These are phyloP conservation scores for Conchocele bisecta DNA, from an alignment of 2,888 invertebrate species.

Conservation along the genomic window DNA sequence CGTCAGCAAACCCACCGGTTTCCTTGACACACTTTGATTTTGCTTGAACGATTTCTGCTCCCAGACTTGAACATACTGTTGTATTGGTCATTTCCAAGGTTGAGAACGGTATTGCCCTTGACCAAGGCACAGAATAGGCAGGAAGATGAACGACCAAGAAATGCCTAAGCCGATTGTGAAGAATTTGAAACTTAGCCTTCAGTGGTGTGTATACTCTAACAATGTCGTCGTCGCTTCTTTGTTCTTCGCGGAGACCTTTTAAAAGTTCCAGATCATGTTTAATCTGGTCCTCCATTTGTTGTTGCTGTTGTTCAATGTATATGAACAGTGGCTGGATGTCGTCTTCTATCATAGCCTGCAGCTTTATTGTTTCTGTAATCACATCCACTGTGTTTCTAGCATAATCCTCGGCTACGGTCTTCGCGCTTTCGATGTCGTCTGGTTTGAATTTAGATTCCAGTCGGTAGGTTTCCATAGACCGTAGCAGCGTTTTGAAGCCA, in stretches of 20 bases:
- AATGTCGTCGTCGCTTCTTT: conserved; percentile 48
- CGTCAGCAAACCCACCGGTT: conserved; percentile 8
- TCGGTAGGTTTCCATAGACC: conserved; percentile 44
- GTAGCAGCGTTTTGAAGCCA: conserved; percentile 58
- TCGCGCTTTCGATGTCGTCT: conserved; percentile 37
- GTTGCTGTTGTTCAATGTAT: conserved; percentile 50
- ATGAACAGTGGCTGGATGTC: conserved; percentile 49
- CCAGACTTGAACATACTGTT: conserved; percentile 31
- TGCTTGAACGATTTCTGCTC: conserved; percentile 27
- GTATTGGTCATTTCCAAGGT: conserved; percentile 3
- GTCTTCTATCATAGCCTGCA: conserved; percentile 50
- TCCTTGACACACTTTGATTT: background rate
- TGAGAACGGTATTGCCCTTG: conserved; percentile 4
- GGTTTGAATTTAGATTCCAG: conserved; percentile 51
- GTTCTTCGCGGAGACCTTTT: conserved; percentile 50
- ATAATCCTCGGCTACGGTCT: conserved; percentile 51
- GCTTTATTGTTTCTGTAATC: conserved; percentile 49
- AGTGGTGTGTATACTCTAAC: conserved; percentile 58
- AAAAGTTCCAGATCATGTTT: conserved; percentile 50
- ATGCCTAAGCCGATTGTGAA: conserved; percentile 21
- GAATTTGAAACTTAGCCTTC: conserved; percentile 50
- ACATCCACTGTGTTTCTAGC: conserved; percentile 47
- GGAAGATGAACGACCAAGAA: conserved; percentile 39
- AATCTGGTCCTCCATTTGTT: conserved; percentile 48
- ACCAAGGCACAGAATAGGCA: background rate